A percentile compares a stretch with the other conserved stretches of the same genome.
phyloP scores from a whole-genome alignment of 2,888 invertebrate genomes.

The Cecidostiba fungosa region DNA sequence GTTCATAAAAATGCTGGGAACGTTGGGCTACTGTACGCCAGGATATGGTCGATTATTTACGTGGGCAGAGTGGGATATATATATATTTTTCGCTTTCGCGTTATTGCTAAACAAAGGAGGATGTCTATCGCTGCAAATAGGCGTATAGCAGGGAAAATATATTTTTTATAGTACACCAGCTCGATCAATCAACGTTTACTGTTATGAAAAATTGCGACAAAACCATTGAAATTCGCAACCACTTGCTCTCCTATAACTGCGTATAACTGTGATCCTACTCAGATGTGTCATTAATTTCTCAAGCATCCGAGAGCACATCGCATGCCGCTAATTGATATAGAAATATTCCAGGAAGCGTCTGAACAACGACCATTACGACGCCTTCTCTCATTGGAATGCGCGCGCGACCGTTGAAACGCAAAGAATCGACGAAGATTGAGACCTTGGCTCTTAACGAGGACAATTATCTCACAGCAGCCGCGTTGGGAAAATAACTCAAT shows the following conservation, averaged over 20 bases:
- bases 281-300: background rate
- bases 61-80: background rate
- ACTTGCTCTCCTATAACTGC: background rate
- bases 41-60: background rate
- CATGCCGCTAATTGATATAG: background rate
- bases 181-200: too few relatives aligned
- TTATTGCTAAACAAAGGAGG: background rate
- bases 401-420: background rate
- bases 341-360: constrained; percentile 14
- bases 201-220: too few relatives aligned
- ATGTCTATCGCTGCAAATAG: too few relatives aligned
- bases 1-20: background rate
- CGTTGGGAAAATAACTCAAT: constrained; percentile 25
- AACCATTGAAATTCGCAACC: background rate
- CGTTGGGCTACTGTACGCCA: background rate
- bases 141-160: too few relatives aligned
- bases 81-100: background rate
- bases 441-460: constrained; percentile 33
- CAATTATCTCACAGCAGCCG: constrained; percentile 28
- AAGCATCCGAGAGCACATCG: background rate
- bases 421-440: constrained; percentile 40
- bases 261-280: background rate
- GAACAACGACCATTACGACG: background rate
- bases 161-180: too few relatives aligned
- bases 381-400: background rate